Conservation (phyloP, 1,140 invertebrate genomes). For the Drosophila sp. region DNA sequence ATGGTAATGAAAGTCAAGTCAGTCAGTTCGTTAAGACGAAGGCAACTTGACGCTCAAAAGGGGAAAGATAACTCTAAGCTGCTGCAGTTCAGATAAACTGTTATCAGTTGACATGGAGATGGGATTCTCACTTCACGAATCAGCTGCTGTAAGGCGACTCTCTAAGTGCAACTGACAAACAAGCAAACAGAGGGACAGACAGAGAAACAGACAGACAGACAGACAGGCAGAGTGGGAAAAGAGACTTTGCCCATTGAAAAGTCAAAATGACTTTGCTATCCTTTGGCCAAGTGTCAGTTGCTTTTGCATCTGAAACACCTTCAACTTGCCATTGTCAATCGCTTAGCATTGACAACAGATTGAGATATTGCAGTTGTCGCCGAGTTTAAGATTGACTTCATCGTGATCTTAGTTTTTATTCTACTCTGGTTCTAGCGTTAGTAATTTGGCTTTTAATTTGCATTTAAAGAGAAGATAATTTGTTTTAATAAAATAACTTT, state of each 20-base stretch:
- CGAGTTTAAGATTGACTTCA: constrained; percentile 1
- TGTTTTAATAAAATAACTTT: no score
- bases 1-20: constrained; percentile 67
- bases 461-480: no score
- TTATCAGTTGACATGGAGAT: constrained; percentile 40
- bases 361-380: not conserved
- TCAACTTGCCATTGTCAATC: constrained; percentile 12
- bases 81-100: constrained; percentile 55
- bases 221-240: not conserved
- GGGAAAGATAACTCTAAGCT: constrained; percentile 4
- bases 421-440: no score
- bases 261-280: constrained; percentile 24
- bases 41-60: constrained; percentile 59
- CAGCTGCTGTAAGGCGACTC: constrained; percentile 16
- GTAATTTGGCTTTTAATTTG: no score
- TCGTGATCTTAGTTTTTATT: no score
- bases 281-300: constrained; percentile 20
- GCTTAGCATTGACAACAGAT: constrained; percentile 6
- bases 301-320: constrained; percentile 13
- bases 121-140: not conserved
- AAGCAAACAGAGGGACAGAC: not conserved
- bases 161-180: not conserved
- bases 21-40: constrained; percentile 8
- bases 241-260: constrained; percentile 32
- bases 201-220: not conserved